phyloP scores from a whole-genome alignment of 2,888 invertebrate species.

The Latheticus oryzae region DNA sequence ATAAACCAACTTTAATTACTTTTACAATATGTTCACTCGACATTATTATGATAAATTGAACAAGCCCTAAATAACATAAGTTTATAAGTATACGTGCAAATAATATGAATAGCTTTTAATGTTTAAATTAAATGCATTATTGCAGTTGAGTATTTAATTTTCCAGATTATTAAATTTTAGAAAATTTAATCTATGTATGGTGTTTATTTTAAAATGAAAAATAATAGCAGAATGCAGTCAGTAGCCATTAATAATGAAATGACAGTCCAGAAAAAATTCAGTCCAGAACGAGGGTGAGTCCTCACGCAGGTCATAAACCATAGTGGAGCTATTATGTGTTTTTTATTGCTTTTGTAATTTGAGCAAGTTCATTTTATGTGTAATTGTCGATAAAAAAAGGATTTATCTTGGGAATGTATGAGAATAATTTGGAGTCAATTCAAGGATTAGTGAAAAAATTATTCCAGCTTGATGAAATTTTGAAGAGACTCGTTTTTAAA shows the following conservation, averaged over 20 bases:
- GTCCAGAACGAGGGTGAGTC: constrained; percentile 8
- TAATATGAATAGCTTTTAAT: constrained; percentile 20
- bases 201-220: no score
- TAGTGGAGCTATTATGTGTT: constrained; percentile 5
- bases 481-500: no score
- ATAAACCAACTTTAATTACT: constrained; percentile 31
- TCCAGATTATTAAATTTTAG: no score
- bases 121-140: constrained; percentile 8
- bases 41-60: constrained; percentile 24
- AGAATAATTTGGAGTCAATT: no score
- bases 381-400: constrained; percentile 6
- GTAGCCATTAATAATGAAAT: constrained; percentile 12
- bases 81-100: constrained; percentile 18
- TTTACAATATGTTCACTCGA: constrained; percentile 36
- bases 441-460: constrained; percentile 6
- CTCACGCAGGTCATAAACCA: constrained; percentile 14
- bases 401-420: no score
- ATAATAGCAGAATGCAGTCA: no score
- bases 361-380: constrained; percentile 4
- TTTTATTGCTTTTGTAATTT: constrained; percentile 10
- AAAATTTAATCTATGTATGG: no score
- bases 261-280: constrained; percentile 1
- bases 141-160: no score
- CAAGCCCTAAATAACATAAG: constrained; percentile 16
- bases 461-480: constrained; percentile 4